Evolutionary conservation across 2,797 vertebrate genomes (phyloP).

Genomic region (Halcyon badia): DNA sequence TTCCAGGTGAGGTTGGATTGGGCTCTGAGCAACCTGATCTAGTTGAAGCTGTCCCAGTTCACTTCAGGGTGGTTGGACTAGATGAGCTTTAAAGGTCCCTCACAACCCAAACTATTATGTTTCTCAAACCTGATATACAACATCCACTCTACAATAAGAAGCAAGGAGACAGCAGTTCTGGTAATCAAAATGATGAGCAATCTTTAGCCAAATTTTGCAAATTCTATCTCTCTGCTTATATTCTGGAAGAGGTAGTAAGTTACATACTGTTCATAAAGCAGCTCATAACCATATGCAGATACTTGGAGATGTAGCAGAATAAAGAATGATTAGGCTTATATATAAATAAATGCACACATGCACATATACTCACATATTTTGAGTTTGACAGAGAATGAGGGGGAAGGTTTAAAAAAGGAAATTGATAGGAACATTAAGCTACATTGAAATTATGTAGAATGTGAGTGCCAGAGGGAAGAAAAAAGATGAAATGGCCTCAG

Average conservation of each 20-base stretch:
- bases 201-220: background rate
- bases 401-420: background rate
- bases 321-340: conserved; percentile 24
- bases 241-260: conserved; percentile 1
- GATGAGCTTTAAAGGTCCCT: background rate
- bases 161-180: background rate
- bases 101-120: background rate
- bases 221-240: background rate
- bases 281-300: background rate
- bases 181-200: background rate
- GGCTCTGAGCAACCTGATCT: background rate
- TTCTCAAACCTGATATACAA: background rate
- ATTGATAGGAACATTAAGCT: background rate
- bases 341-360: conserved; percentile 22
- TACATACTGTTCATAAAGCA: background rate
- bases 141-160: background rate
- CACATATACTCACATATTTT: background rate
- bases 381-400: background rate
- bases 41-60: background rate
- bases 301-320: background rate
- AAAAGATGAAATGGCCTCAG: background rate
- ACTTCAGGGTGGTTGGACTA: background rate
- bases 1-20: background rate
- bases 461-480: background rate
- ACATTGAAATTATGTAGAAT: background rate